Evolutionary conservation across 2,797 vertebrate genomes (phyloP).

Genomic region (Odontamblyopus rebecca): DNA sequence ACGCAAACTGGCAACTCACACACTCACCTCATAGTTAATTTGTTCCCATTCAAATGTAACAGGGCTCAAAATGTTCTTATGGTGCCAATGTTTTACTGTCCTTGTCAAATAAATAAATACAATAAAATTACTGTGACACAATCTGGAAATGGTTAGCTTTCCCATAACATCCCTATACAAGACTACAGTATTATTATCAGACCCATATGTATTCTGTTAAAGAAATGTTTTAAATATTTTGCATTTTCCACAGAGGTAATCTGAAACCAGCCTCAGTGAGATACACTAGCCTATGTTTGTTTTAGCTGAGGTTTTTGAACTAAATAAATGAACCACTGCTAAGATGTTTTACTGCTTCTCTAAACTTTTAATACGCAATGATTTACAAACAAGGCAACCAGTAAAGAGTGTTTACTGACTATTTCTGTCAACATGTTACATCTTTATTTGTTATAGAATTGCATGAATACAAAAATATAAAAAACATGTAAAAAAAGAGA

Average conservation of each 20-base stretch:
- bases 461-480: conserved; percentile 49
- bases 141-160: neutral
- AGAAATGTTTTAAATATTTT: neutral
- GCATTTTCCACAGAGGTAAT: neutral
- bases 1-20: conserved; percentile 2
- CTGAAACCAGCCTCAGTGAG: neutral
- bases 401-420: neutral
- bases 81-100: neutral
- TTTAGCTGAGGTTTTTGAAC: neutral
- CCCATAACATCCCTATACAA: neutral
- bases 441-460: conserved; percentile 55
- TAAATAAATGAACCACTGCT: neutral
- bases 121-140: neutral
- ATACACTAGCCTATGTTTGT: neutral
- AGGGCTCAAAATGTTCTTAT: neutral
- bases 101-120: neutral
- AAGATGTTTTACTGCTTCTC: neutral
- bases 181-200: neutral
- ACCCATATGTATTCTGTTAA: neutral
- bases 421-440: neutral
- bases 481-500: neutral
- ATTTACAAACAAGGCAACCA: neutral
- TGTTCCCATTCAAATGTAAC: neutral
- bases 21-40: neutral
- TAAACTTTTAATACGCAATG: too few relatives aligned